Evolutionary conservation across 2,888 invertebrate species (phyloP).

Genomic region (Drosophila sordidula): DNA sequence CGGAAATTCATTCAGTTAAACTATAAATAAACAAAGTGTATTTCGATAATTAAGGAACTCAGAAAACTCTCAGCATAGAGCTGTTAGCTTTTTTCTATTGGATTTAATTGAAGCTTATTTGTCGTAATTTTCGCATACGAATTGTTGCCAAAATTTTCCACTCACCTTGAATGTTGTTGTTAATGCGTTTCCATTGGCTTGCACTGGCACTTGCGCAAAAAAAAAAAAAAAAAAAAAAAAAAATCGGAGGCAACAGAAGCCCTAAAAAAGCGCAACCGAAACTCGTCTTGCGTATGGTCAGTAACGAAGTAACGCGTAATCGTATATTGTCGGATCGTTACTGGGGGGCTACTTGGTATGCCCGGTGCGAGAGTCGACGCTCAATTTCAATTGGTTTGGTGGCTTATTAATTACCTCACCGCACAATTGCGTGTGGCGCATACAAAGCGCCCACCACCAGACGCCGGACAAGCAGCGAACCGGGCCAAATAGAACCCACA

Average conservation of each 20-base stretch:
- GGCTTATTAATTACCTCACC: slow-evolving; percentile 80
- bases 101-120: no score
- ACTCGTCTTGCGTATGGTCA: slow-evolving; percentile 76
- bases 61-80: background rate
- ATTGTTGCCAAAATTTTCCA: slow-evolving; percentile 5
- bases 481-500: slow-evolving; percentile 70
- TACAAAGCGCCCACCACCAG: slow-evolving; percentile 56
- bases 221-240: slow-evolving; percentile 26
- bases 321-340: slow-evolving; percentile 24
- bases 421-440: slow-evolving; percentile 72
- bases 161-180: slow-evolving; percentile 3
- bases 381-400: slow-evolving; percentile 72
- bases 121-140: background rate
- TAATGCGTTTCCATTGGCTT: slow-evolving; percentile 13
- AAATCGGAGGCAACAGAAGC: slow-evolving; percentile 31
- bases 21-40: slow-evolving; percentile 2
- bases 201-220: slow-evolving; percentile 15
- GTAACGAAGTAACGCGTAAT: slow-evolving; percentile 49
- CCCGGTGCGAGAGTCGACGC: slow-evolving; percentile 62
- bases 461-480: slow-evolving; percentile 22
- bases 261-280: slow-evolving; percentile 57
- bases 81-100: no score
- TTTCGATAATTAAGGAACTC: background rate
- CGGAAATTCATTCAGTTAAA: background rate
- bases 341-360: slow-evolving; percentile 66